Base-by-base conservation (phyloP, 2,113 vertebrate genomes). In the Tonatia bakeri region DNA sequence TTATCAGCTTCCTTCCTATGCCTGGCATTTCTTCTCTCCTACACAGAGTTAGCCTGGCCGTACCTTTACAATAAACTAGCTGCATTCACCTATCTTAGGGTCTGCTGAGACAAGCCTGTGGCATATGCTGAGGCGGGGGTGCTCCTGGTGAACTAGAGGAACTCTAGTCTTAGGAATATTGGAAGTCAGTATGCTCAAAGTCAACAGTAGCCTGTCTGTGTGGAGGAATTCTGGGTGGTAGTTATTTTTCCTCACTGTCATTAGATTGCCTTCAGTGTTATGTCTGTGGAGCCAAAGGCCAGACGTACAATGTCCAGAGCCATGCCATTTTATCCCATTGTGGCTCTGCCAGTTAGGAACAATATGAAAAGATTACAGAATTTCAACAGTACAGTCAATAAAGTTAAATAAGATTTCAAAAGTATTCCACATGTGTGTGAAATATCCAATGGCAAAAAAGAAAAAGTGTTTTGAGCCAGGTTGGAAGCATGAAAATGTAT, bases 391-490 rank as follows among this genome's bases (percentile, higher is more conserved):
- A 80, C 24, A 22, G 24, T 40, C 65, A 87, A 81, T 52, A 85
- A 87, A 84, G 40, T 75, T 90, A 72, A 94, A 87, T 79, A 59
- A 94, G 65, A 81, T 56, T 95, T 84, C 64, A 85, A 54, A 94
- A 38, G 13, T 76, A 19, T 80, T 45, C 26, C 3, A 45, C 36
- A 72, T 67, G 56, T 17, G 45, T 59, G 28, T 38, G 16, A 85
- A 81, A 76, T 69, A 80, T 54, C 31, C 2, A 4, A 70, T 10
- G 33, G 52, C 50, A 91, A 79, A 38, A 81, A 91, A 76, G 56
- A 64, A 79, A 96, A 88, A 36, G n/a, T 24, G 31, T 56, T 93
- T 82, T 75, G 56, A 73, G 43, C 19, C 59, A 91, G 52, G 76
- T 82, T 26, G 45, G 16, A 82, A 84, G 89, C 43, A 94, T 75